These are phyloP conservation scores for Tribolium freemani DNA, from an alignment of 2,888 invertebrate species.

Conservation along the genomic window DNA sequence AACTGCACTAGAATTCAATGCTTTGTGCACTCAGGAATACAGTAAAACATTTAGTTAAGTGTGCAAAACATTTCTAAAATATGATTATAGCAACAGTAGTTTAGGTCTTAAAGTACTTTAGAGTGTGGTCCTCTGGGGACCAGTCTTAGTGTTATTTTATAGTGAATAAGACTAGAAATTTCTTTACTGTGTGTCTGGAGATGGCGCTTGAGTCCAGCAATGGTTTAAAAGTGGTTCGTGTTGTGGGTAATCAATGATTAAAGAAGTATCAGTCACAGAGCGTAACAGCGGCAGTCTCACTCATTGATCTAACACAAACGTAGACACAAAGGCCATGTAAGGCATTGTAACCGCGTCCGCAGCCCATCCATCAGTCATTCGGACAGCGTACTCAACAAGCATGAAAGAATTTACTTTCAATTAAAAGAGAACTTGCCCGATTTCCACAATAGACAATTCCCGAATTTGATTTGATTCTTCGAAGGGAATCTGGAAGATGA, in stretches of 20 bases:
- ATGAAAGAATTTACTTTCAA: constrained; percentile 63
- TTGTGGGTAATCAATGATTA: constrained; percentile 31
- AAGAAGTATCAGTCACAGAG: constrained; percentile 40
- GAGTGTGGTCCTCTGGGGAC: too few relatives aligned
- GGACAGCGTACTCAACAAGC: constrained; percentile 61
- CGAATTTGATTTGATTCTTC: constrained; percentile 20
- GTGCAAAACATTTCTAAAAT: too few relatives aligned
- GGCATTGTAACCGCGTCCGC: constrained; percentile 60
- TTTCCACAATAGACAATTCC: constrained; percentile 47
- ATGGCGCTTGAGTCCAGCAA: too few relatives aligned
- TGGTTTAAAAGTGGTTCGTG: not conserved
- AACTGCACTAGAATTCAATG: too few relatives aligned
- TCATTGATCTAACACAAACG: constrained; percentile 58
- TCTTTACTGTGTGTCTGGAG: too few relatives aligned
- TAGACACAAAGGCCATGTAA: constrained; percentile 60
- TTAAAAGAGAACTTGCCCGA: constrained; percentile 56
- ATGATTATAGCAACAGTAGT: too few relatives aligned
- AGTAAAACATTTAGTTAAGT: too few relatives aligned
- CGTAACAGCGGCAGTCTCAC: constrained; percentile 45
- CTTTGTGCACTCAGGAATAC: too few relatives aligned
- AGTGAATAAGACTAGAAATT: too few relatives aligned
- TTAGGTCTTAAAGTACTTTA: too few relatives aligned
- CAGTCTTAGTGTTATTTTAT: too few relatives aligned
- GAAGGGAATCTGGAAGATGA: constrained; percentile 28
- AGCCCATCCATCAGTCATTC: constrained; percentile 62